Base-by-base conservation (phyloP, 2,888 invertebrate genomes). In the Pandemis cinnamomeana region DNA sequence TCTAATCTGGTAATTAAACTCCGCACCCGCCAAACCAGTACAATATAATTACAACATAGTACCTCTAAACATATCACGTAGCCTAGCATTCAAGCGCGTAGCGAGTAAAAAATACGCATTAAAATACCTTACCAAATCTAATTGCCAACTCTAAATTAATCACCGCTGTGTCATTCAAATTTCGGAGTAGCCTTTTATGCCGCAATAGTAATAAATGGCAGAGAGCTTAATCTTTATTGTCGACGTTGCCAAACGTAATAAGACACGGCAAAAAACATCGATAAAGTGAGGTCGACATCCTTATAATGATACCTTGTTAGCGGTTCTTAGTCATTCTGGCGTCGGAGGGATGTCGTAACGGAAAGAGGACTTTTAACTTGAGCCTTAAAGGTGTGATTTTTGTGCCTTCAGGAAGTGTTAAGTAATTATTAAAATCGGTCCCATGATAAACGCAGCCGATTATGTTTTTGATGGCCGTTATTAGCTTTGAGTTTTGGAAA, bases 281-380 rank as follows among this genome's bases (percentile, higher is more conserved):
- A 91, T 89, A 89, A 77, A 77, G 78, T 70, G 80, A 83, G 86
- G 84, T 87, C 85, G 84, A 89, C 91, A 88, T 90, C 90, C 91
- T 91, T 92, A 92, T 91, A 91, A 92, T 87, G 87, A 87, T 83
- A 84, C 83, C 93, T 93, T 93, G 93, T 93, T 93, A 93, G 90
- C 88, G 88, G 84, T 85, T 88, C 89, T 91, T 89, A 91, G 89
- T 90, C 89, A 89, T 89, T 89, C 87, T 83, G 82, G 80, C 83
- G 81, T 82, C 81, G 83, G 84, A 82, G 83, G 81, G 83, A 77
- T 80, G 82, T 83, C 81, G 83, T 82, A 84, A 87, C 86, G 87
- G 87, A 88, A 90, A 88, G 84, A 87, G 89, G 88, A 87, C 87
- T 87, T 87, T 90, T 89, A 90, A 92, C 90, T 91, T 86, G 84